Percentiles rank a stretch among this genome's conserved stretches.
These are phyloP conservation scores for Andricus quercusramuli DNA, from an alignment of 2,888 invertebrate species.

Conservation along the genomic window DNA sequence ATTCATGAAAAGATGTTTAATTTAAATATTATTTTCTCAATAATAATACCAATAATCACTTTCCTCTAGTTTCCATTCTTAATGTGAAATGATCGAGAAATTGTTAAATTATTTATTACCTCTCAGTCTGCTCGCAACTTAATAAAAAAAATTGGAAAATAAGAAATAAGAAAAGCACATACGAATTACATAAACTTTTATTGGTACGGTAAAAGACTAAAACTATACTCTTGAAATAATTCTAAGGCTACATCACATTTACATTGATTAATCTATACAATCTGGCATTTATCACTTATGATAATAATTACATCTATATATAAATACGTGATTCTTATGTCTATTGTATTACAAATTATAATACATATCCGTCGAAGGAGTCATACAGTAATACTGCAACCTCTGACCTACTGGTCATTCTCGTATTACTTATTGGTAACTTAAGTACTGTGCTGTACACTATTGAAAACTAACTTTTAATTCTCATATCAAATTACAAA, in stretches of 20 bases:
- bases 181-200: slow-evolving; percentile 11
- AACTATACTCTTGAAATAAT: neutral
- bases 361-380: slow-evolving; percentile 2
- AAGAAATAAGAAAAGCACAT: neutral
- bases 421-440: slow-evolving; percentile 26
- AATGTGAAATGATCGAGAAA: too few relatives aligned
- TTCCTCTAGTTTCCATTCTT: too few relatives aligned
- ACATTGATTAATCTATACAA: slow-evolving; percentile 23
- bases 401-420: slow-evolving; percentile 14
- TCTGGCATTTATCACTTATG: slow-evolving; percentile 14
- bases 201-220: slow-evolving; percentile 16
- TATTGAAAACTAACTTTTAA: neutral
- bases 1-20: too few relatives aligned
- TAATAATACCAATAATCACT: neutral
- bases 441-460: slow-evolving; percentile 36
- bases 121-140: too few relatives aligned
- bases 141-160: too few relatives aligned
- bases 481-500: slow-evolving; percentile 1
- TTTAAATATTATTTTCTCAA: neutral
- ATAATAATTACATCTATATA: slow-evolving; percentile 10
- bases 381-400: slow-evolving; percentile 38
- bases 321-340: slow-evolving; percentile 2
- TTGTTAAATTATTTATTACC: too few relatives aligned
- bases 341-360: neutral
- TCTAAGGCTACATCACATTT: slow-evolving; percentile 32